These are phyloP conservation scores for Bradysia coprophila DNA, from an alignment of 1,140 invertebrate species.

Conservation along the genomic window DNA sequence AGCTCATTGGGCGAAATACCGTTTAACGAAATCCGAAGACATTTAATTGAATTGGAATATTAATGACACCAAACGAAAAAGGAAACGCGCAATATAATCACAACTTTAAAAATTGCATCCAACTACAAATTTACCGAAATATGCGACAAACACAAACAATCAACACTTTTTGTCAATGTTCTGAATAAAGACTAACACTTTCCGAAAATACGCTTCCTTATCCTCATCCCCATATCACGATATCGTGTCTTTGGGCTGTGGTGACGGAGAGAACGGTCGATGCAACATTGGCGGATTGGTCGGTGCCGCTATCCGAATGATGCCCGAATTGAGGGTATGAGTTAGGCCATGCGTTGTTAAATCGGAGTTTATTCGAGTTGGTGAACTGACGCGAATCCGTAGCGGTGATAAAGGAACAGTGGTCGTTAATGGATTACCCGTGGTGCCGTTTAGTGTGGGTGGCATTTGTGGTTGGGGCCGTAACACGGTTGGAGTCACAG, in stretches of 20 bases:
- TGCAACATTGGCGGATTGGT: conserved; percentile 24
- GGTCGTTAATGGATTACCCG: conserved; percentile 12
- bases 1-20: too few species aligned
- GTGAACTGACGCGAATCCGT: conserved; percentile 28
- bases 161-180: too few species aligned
- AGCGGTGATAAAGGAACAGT: conserved; percentile 22
- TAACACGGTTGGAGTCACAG: conserved; percentile 22
- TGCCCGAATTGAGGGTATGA: conserved; percentile 8
- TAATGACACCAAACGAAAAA: too few species aligned
- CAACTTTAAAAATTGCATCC: too few species aligned
- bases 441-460: conserved; percentile 15
- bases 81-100: too few species aligned
- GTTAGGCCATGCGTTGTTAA: conserved; percentile 9
- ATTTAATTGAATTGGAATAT: too few species aligned
- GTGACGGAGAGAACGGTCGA: conserved; percentile 30
- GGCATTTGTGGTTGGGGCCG: conserved; percentile 22
- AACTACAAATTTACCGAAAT: too few species aligned
- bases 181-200: too few species aligned
- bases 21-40: too few species aligned
- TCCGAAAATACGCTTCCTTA: too few species aligned
- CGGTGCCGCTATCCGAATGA: conserved; percentile 17
- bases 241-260: conserved; percentile 10
- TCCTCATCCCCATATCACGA: conserved; percentile 1
- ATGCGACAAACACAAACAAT: too few species aligned
- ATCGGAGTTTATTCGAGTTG: conserved; percentile 22